Conservation (phyloP, 2,113 vertebrate species). For the Burhinus oedicnemus region DNA sequence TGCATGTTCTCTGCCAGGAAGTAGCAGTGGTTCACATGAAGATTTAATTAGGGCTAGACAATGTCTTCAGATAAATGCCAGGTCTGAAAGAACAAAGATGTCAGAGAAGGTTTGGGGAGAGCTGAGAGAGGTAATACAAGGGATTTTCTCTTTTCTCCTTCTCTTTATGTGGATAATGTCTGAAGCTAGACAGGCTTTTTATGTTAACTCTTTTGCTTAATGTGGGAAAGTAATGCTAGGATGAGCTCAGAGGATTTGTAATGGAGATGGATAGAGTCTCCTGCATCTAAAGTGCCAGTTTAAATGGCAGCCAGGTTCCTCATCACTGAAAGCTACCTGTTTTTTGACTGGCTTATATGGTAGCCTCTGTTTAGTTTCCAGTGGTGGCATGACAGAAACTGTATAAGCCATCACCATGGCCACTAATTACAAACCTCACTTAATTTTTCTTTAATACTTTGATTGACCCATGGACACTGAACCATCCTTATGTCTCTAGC, state of each 20-base stretch:
- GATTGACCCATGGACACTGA: neutral
- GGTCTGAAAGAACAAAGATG: slow-evolving; percentile 22
- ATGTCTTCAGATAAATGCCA: slow-evolving; percentile 36
- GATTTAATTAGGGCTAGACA: slow-evolving; percentile 50
- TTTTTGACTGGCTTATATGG: neutral
- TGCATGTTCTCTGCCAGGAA: slow-evolving; percentile 36
- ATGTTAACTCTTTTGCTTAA: slow-evolving; percentile 60
- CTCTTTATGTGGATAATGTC: slow-evolving; percentile 44
- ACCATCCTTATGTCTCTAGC: neutral
- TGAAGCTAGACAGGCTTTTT: slow-evolving; percentile 47
- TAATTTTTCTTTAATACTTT: neutral
- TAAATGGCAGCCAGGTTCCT: slow-evolving; percentile 8
- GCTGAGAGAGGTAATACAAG: neutral
- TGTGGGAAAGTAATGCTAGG: slow-evolving; percentile 52
- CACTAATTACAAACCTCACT: neutral
- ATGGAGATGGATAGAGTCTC: slow-evolving; percentile 50
- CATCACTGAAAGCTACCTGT: neutral
- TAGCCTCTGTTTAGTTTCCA: neutral
- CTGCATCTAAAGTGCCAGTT: neutral
- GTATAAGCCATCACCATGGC: neutral
- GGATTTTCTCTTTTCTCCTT: slow-evolving; percentile 48
- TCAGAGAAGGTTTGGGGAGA: neutral
- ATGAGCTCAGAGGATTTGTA: slow-evolving; percentile 60
- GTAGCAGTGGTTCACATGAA: slow-evolving; percentile 25
- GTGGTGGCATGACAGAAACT: neutral